Conservation (phyloP, 2,113 vertebrate genomes). For the Nestor notabilis region DNA sequence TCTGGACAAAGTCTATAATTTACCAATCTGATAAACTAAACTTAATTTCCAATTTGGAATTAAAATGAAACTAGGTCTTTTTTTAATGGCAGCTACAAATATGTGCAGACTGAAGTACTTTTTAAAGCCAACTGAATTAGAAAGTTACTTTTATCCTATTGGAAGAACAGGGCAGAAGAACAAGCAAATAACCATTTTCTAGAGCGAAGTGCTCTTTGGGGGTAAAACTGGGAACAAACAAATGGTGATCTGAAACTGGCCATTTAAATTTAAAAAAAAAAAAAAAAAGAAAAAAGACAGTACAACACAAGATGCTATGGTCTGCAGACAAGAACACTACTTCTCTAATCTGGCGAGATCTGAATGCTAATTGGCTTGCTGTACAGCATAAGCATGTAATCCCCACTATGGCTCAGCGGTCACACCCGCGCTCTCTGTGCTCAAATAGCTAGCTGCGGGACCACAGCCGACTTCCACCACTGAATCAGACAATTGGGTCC, state of each 20-base stretch:
- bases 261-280: background rate
- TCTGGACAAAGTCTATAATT: constrained; percentile 87
- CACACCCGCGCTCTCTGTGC: background rate
- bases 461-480: background rate
- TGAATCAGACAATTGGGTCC: fast-evolving
- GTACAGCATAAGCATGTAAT: background rate
- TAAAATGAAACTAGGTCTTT: constrained; percentile 75
- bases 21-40: constrained; percentile 99
- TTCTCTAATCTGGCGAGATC: constrained; percentile 22
- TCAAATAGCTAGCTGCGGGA: background rate
- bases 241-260: constrained; percentile 56
- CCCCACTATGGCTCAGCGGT: background rate
- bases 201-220: background rate
- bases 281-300: background rate
- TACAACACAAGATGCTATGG: constrained; percentile 41
- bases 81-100: constrained; percentile 67
- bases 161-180: background rate
- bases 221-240: background rate
- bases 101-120: constrained; percentile 2
- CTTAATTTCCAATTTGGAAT: constrained; percentile 98
- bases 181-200: background rate
- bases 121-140: constrained; percentile 16
- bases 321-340: constrained; percentile 1
- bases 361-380: constrained; percentile 4
- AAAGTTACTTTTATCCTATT: constrained; percentile 9